Evolutionary conservation across 1,140 invertebrate genomes (phyloP).

Genomic region (Dryas iulia): DNA sequence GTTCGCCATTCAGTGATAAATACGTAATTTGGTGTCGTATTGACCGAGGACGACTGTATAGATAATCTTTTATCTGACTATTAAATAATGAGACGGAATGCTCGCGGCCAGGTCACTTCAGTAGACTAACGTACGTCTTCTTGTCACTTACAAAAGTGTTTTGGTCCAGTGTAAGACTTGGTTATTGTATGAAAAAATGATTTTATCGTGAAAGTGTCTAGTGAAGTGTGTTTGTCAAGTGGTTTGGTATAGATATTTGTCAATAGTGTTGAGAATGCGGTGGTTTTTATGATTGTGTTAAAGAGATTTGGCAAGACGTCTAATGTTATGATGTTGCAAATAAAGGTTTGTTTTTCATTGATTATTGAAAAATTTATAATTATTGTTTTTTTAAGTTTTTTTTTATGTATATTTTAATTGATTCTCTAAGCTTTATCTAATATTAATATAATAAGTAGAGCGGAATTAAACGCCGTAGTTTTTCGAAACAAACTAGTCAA

Average conservation of each 20-base stretch:
- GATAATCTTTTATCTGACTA: slow-evolving; percentile 78
- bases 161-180: background rate
- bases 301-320: slow-evolving; percentile 36
- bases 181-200: background rate
- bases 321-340: slow-evolving; percentile 43
- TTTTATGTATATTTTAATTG: too few relatives aligned
- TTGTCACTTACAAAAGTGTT: slow-evolving; percentile 6
- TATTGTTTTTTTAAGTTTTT: background rate
- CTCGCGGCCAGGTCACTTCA: slow-evolving; percentile 44
- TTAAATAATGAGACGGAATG: slow-evolving; percentile 66
- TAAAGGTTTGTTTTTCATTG: slow-evolving; percentile 34
- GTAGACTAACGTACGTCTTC: slow-evolving; percentile 36
- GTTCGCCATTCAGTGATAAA: slow-evolving; percentile 47
- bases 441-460: too few relatives aligned
- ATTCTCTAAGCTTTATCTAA: too few relatives aligned
- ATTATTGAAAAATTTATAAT: background rate
- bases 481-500: too few relatives aligned
- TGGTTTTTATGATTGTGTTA: slow-evolving; percentile 31
- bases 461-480: background rate
- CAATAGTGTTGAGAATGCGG: slow-evolving; percentile 35
- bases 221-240: slow-evolving; percentile 10
- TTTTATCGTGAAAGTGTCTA: slow-evolving; percentile 4
- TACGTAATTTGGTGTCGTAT: slow-evolving; percentile 62
- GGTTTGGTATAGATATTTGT: slow-evolving; percentile 20
- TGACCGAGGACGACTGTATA: slow-evolving; percentile 73